Evolutionary conservation across 2,113 vertebrate genomes (phyloP).

Genomic region (Lethenteron camtschaticum): DNA sequence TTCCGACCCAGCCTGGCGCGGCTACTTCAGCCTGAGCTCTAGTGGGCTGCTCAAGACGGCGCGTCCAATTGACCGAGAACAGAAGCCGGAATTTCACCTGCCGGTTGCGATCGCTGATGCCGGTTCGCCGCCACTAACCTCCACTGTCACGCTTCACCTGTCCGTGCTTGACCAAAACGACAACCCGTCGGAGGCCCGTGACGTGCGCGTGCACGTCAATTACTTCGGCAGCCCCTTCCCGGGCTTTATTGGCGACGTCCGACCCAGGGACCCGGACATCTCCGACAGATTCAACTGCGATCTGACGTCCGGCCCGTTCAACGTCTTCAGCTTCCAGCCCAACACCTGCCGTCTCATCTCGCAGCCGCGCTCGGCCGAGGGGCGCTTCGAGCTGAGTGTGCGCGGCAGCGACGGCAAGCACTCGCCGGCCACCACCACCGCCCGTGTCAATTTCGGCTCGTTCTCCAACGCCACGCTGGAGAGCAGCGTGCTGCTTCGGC

Average conservation of each 20-base stretch:
- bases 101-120: constrained; percentile 65
- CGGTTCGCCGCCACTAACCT: constrained; percentile 79
- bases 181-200: constrained; percentile 68
- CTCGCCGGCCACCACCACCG: constrained; percentile 39
- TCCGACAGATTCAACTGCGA: constrained; percentile 70
- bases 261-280: constrained; percentile 68
- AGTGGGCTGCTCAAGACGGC: constrained; percentile 52
- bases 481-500: constrained; percentile 63
- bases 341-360: constrained; percentile 59
- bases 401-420: constrained; percentile 65
- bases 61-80: constrained; percentile 73
- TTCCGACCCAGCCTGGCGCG: constrained; percentile 40
- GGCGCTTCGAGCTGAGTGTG: constrained; percentile 52
- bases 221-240: constrained; percentile 74
- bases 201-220: constrained; percentile 65
- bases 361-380: constrained; percentile 50
- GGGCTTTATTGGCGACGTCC: constrained; percentile 55
- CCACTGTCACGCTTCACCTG: constrained; percentile 67
- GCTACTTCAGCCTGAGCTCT: constrained; percentile 60
- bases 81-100: constrained; percentile 66
- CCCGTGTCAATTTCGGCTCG: constrained; percentile 47
- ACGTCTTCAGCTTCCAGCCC: constrained; percentile 51
- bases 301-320: constrained; percentile 45
- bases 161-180: constrained; percentile 72
- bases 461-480: constrained; percentile 68